Base-by-base conservation (phyloP, 2,888 invertebrate species). In the Caenorhabditis japonica region DNA sequence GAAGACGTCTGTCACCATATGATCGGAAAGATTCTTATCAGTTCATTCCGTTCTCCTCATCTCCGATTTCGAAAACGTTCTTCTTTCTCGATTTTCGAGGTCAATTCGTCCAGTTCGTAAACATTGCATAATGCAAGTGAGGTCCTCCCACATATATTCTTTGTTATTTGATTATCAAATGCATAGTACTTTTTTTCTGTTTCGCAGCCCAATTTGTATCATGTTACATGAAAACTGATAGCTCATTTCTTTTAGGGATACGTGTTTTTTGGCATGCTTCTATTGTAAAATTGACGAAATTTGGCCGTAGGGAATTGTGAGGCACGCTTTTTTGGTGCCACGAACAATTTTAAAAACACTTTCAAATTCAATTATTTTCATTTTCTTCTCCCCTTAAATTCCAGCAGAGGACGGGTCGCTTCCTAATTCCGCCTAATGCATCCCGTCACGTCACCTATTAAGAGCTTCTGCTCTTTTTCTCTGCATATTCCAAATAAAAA, bases 1-100 rank as follows among this genome's bases (percentile, higher is more conserved):
- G 52, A 44, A 43, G 27, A 46, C 41, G 64, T 62, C 64, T 64
- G 56, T 64, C 56, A 47, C 49, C 64, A 64, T 55, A 64, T 56
- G 64, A 64, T 41, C 33, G n/a, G n/a, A n/a, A n/a, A 33, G 30
- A 30, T 49, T 17, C 64, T 64, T 64, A 64, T 64, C 64, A 64
- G 4, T 56, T n/a, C 64, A 56, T 64, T 53, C 49, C 27, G 34
- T 41, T 38, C 62, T 47, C 56, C 49, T 38, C 44, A 38, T 38
- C 62, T 47, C 56, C 49, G 47, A 55, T 49, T 55, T 56, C 64
- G 64, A 47, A 55, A 46, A 55, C 62, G 33, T 19, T 30, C 34
- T 27, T 10, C 30, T n/a, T 47, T 38, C 47, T 39, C 60, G 15
- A 17, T 15, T 56, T 64, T 64, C 64, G 64, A 64, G 64, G 64